phyloP scores from a whole-genome alignment of 2,797 vertebrate genomes.

The Cossypha dichroa region DNA sequence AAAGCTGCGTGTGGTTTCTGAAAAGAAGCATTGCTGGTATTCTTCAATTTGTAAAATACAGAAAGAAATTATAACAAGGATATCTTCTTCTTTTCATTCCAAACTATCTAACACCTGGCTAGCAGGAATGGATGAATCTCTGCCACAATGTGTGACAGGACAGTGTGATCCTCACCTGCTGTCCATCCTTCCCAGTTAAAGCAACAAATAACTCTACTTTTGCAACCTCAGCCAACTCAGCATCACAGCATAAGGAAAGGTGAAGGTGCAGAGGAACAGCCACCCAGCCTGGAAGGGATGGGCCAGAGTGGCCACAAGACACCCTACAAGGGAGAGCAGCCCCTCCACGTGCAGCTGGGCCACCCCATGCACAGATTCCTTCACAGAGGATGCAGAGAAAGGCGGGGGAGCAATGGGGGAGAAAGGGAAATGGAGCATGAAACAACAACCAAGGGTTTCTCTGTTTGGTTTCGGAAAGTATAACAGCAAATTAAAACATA shows the following conservation, averaged over 20 bases:
- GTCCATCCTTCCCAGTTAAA: neutral
- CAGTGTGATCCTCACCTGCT: neutral
- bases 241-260: neutral
- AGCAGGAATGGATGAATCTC: neutral
- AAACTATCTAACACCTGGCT: neutral
- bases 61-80: neutral
- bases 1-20: neutral
- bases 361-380: neutral
- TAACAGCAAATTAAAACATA: slow-evolving; percentile 71
- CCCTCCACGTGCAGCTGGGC: neutral
- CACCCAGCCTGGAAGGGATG: neutral
- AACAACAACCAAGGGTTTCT: slow-evolving; percentile 19
- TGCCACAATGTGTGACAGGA: neutral
- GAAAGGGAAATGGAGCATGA: slow-evolving; percentile 43
- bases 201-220: neutral
- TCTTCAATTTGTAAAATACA: neutral
- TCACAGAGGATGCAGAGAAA: neutral
- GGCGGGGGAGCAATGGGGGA: neutral
- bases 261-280: neutral
- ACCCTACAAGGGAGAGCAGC: neutral
- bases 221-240: neutral
- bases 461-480: slow-evolving; percentile 14
- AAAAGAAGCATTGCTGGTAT: neutral
- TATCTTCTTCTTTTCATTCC: neutral
- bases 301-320: neutral